A percentile compares a stretch with the other conserved stretches of the same genome.
Conservation (phyloP, 2,888 invertebrate species). For the Dione juno region DNA sequence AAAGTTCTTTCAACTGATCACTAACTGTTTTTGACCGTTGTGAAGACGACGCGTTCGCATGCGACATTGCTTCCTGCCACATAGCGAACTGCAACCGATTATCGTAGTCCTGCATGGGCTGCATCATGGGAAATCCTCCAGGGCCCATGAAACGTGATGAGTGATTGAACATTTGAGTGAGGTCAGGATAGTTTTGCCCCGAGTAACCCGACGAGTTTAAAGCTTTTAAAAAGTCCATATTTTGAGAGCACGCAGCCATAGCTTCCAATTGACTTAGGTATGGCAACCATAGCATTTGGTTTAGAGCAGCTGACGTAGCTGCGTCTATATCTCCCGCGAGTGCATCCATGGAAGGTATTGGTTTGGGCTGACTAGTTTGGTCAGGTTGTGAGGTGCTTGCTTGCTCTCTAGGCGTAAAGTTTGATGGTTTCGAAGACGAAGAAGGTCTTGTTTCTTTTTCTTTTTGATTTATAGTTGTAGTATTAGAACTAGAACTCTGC, state of each 20-base stretch:
- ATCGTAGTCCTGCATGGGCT: conserved; percentile 76
- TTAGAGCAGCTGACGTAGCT: conserved; percentile 87
- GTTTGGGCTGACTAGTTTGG: conserved; percentile 57
- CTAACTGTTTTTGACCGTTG: conserved; percentile 68
- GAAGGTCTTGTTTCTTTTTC: conserved; percentile 56
- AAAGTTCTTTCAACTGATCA: conserved; percentile 67
- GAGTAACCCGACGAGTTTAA: conserved; percentile 77
- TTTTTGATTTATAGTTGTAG: conserved; percentile 47
- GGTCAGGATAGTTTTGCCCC: conserved; percentile 76
- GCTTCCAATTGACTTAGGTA: conserved; percentile 86
- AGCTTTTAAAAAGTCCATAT: conserved; percentile 84
- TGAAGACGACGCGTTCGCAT: conserved; percentile 69
- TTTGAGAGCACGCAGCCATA: conserved; percentile 82
- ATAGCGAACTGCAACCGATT: conserved; percentile 84
- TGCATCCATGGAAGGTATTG: conserved; percentile 69
- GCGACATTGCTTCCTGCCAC: conserved; percentile 88
- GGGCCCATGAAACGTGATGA: conserved; percentile 73
- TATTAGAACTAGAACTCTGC: conserved; percentile 50
- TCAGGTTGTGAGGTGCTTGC: conserved; percentile 52
- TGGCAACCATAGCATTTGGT: conserved; percentile 90
- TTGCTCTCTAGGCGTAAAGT: conserved; percentile 55
- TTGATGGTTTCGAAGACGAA: conserved; percentile 51
- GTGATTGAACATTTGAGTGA: conserved; percentile 79
- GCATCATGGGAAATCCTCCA: conserved; percentile 71
- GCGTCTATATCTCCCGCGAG: conserved; percentile 87